Percentiles rank a stretch among this genome's conserved stretches.
Evolutionary conservation across 2,797 vertebrate genomes (phyloP).

Genomic region (Xiphophorus birchmanni): DNA sequence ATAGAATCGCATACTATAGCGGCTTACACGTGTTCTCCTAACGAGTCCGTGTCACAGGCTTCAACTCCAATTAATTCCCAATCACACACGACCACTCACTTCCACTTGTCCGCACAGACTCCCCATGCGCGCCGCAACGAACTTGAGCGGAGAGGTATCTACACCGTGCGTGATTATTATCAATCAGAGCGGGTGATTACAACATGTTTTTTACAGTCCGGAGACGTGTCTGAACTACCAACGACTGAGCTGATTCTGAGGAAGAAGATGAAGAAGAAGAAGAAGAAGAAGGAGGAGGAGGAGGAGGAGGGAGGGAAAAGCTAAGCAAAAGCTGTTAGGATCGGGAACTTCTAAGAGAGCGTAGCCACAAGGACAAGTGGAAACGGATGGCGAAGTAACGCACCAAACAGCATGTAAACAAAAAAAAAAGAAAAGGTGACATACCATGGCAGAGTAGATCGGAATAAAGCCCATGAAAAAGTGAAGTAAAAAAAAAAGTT

Average conservation of each 20-base stretch:
- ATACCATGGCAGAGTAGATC: slow-evolving; percentile 74
- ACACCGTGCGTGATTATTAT: slow-evolving; percentile 55
- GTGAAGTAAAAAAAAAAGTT: slow-evolving; percentile 4
- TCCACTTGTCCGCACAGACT: slow-evolving; percentile 9
- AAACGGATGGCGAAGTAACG: background rate
- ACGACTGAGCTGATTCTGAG: background rate
- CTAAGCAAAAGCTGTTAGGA: background rate
- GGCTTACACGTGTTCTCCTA: slow-evolving; percentile 76
- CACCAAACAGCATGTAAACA: background rate
- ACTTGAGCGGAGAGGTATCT: slow-evolving; percentile 21
- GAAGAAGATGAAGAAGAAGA: background rate
- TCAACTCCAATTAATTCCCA: slow-evolving; percentile 76
- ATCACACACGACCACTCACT: slow-evolving; percentile 27
- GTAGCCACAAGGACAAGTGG: background rate
- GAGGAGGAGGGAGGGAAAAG: background rate
- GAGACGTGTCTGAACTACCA: slow-evolving; percentile 39
- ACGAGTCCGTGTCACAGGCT: slow-evolving; percentile 73
- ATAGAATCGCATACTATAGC: slow-evolving; percentile 53
- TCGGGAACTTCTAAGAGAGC: background rate
- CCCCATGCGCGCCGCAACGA: background rate
- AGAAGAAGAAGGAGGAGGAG: background rate
- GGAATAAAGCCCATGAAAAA: slow-evolving; percentile 27
- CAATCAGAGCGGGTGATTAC: slow-evolving; percentile 40
- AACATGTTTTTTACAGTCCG: slow-evolving; percentile 23
- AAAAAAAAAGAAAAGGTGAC: slow-evolving; percentile 48